Percentiles rank a stretch among this genome's conserved stretches.
Evolutionary conservation across 2,113 vertebrate genomes (phyloP).

Genomic region (Chaetorhynchus papuensis): DNA sequence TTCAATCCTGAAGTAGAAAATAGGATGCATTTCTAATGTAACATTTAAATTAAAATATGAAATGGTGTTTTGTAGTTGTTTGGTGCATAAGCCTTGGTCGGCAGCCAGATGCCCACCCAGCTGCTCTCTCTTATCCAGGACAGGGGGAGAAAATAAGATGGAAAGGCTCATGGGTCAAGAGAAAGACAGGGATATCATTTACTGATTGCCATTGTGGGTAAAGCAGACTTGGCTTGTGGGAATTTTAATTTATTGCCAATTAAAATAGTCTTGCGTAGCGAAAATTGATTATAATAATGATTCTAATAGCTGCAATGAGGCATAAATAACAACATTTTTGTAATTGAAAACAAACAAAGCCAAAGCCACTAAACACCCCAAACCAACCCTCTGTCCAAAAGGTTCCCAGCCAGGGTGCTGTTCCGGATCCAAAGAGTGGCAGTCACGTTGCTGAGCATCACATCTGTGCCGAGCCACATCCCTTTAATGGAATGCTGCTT

Average conservation of each 20-base stretch:
- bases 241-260: background rate
- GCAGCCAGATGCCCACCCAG: background rate
- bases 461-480: background rate
- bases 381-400: background rate
- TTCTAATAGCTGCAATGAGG: background rate
- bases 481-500: background rate
- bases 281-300: background rate
- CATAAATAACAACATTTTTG: background rate
- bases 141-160: background rate
- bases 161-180: background rate
- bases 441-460: background rate
- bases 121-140: background rate
- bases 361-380: background rate
- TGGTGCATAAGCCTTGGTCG: background rate
- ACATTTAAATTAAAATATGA: background rate
- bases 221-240: background rate
- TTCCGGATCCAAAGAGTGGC: background rate
- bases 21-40: background rate
- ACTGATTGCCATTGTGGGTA: background rate
- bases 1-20: conserved; percentile 20
- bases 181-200: background rate
- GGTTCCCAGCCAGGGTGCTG: background rate
- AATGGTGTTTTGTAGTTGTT: background rate
- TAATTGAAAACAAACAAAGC: background rate
- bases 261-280: background rate